These are phyloP conservation scores for Rhodophaea formosa DNA, from an alignment of 2,888 invertebrate genomes.

Conservation along the genomic window DNA sequence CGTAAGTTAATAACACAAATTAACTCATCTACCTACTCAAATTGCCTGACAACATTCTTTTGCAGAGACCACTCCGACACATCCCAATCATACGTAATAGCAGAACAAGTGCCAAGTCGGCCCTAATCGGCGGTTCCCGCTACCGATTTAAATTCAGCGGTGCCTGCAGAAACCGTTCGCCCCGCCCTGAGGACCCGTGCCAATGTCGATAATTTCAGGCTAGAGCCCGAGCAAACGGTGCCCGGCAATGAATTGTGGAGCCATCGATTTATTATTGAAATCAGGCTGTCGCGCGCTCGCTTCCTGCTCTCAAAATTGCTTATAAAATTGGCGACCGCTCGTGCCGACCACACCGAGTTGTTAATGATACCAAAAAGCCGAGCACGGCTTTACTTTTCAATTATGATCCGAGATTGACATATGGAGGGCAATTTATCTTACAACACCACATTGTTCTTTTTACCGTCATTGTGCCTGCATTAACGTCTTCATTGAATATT, in stretches of 20 bases:
- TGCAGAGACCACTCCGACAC: background rate
- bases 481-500: slow-evolving; percentile 12
- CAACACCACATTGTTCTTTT: slow-evolving; percentile 16
- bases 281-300: slow-evolving; percentile 66
- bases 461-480: background rate
- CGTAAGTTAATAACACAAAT: background rate
- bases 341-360: slow-evolving; percentile 59
- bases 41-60: background rate
- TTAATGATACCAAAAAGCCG: slow-evolving; percentile 66
- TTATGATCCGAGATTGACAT: slow-evolving; percentile 63
- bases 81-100: slow-evolving; percentile 10
- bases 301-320: slow-evolving; percentile 72
- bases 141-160: slow-evolving; percentile 62
- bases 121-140: slow-evolving; percentile 58
- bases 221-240: slow-evolving; percentile 60
- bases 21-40: background rate
- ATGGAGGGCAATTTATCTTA: slow-evolving; percentile 52
- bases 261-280: slow-evolving; percentile 79
- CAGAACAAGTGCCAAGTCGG: slow-evolving; percentile 48
- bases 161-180: slow-evolving; percentile 62
- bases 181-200: slow-evolving; percentile 65
- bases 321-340: slow-evolving; percentile 74
- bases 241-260: slow-evolving; percentile 58
- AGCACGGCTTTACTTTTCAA: slow-evolving; percentile 63
- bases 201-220: slow-evolving; percentile 71